Conservation (phyloP, 2,888 invertebrate genomes). For the Lymantria dispar region DNA sequence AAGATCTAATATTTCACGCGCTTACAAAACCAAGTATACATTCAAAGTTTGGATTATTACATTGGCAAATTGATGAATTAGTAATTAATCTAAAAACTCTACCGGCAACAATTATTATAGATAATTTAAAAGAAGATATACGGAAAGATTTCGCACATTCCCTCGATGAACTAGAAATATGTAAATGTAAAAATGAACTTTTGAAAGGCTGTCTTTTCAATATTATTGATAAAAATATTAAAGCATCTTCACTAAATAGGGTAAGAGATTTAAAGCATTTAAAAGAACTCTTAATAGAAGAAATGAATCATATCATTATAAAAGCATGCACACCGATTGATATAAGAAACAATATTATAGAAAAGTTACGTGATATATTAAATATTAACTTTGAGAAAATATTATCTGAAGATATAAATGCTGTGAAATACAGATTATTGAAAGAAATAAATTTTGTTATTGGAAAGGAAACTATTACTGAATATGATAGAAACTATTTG, state of each 20-base stretch:
- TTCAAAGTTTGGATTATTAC: conserved; percentile 1
- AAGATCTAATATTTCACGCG: conserved; percentile 7
- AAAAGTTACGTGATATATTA: neutral
- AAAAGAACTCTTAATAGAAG: neutral
- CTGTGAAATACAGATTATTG: neutral
- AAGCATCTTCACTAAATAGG: neutral
- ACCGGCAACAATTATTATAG: neutral
- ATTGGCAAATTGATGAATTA: conserved; percentile 12
- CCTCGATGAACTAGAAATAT: neutral
- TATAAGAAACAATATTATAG: neutral
- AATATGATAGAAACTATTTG: conserved; percentile 1
- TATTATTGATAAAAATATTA: neutral
- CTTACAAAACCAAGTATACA: conserved; percentile 1
- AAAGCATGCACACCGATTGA: neutral
- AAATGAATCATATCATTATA: neutral
- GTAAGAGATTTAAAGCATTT: neutral
- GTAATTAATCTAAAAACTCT: neutral
- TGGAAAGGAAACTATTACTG: conserved; percentile 1
- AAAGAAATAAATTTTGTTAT: conserved; percentile 5
- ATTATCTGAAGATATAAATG: neutral
- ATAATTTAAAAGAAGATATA: conserved; percentile 6
- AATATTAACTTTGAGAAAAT: neutral
- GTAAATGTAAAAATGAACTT: neutral
- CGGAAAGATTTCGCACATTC: conserved; percentile 2
- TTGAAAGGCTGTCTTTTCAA: neutral